Evolutionary conservation across 2,113 vertebrate genomes (phyloP).

Genomic region (Syngnathoides biaculeatus): DNA sequence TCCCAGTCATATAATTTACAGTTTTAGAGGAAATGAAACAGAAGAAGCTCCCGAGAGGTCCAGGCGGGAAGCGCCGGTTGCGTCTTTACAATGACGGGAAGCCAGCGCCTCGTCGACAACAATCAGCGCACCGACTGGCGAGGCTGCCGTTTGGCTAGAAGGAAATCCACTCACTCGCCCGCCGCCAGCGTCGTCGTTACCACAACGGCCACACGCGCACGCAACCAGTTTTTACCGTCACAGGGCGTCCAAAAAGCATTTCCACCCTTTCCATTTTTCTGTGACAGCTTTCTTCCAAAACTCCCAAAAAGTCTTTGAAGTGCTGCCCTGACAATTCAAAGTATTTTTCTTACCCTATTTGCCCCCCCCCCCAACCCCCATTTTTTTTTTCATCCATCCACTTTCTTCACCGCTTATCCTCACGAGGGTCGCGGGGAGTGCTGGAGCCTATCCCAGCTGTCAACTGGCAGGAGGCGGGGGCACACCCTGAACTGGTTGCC

Average conservation of each 20-base stretch:
- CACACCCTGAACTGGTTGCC: too few species aligned
- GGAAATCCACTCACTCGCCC: conserved; percentile 20
- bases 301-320: too few species aligned
- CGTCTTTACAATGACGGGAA: conserved; percentile 56
- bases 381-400: too few species aligned
- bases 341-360: too few species aligned
- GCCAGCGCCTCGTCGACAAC: conserved; percentile 35
- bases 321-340: too few species aligned
- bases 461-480: too few species aligned
- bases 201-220: not conserved
- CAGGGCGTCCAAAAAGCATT: not conserved
- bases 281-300: not conserved
- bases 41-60: not conserved
- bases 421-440: too few species aligned
- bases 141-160: not conserved
- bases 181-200: not conserved
- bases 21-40: not conserved
- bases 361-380: too few species aligned
- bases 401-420: too few species aligned
- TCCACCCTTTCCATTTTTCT: not conserved
- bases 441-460: too few species aligned
- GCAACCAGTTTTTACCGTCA: too few species aligned
- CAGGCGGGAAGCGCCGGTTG: conserved; percentile 19
- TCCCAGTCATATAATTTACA: not conserved
- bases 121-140: conserved; percentile 14